These are phyloP conservation scores for Eulemur macaco DNA, from an alignment of 2,113 vertebrate species.

Conservation along the genomic window DNA sequence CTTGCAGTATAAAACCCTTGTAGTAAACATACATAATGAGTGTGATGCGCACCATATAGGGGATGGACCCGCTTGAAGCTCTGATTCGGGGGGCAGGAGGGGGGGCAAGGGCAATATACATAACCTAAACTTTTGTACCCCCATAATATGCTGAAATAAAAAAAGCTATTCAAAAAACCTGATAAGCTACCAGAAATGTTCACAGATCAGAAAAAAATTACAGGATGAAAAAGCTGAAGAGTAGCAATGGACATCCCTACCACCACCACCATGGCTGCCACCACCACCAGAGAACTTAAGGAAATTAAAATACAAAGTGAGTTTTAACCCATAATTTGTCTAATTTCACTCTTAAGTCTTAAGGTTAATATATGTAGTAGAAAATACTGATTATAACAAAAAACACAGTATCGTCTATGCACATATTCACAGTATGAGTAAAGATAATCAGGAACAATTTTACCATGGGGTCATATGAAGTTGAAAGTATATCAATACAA, in stretches of 20 bases:
- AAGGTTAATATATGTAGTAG: neutral
- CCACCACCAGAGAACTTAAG: neutral
- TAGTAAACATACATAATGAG: neutral
- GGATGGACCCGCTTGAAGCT: no score
- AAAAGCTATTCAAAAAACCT: neutral
- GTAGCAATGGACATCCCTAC: neutral
- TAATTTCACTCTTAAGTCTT: neutral
- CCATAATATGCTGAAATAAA: no score
- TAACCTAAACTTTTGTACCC: no score
- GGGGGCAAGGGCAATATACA: no score
- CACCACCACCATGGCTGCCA: neutral
- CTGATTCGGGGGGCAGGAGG: no score
- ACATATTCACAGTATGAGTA: neutral
- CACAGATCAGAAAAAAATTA: neutral
- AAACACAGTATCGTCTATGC: neutral
- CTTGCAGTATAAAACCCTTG: neutral
- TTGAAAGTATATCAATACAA: conserved; percentile 9
- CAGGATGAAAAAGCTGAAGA: neutral
- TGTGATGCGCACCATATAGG: no score
- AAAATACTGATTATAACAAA: conserved; percentile 27
- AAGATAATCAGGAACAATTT: neutral
- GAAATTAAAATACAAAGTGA: conserved; percentile 5
- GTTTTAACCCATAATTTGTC: neutral
- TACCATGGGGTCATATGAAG: neutral
- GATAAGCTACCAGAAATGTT: neutral